Percentiles rank a stretch among this genome's conserved stretches.
phyloP scores from a whole-genome alignment of 2,888 invertebrate genomes.

The Ophion ellenae region DNA sequence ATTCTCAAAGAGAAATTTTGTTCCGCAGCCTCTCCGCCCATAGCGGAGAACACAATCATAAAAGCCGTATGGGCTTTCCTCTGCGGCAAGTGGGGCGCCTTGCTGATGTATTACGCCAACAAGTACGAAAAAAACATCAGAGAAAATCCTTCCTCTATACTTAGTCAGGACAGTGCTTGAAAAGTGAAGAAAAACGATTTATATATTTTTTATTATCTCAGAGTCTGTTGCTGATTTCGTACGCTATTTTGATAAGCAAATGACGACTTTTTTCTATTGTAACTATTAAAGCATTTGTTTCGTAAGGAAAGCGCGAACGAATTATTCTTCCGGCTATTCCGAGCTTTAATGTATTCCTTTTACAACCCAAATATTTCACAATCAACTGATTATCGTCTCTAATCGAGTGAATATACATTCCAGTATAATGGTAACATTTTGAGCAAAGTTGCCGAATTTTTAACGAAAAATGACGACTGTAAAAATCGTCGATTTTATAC shows the following conservation, averaged over 20 bases:
- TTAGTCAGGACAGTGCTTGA: slow-evolving; percentile 67
- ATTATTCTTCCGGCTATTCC: background rate
- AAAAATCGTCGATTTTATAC: too few species aligned
- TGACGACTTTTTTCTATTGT: background rate
- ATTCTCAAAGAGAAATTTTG: background rate
- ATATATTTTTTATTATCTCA: background rate
- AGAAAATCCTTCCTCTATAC: slow-evolving; percentile 68
- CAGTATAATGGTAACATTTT: too few species aligned
- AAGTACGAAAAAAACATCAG: slow-evolving; percentile 69
- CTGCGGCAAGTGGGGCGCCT: slow-evolving; percentile 72
- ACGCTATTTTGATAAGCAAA: background rate
- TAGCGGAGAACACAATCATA: slow-evolving; percentile 70
- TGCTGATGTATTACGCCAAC: slow-evolving; percentile 70
- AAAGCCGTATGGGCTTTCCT: slow-evolving; percentile 71
- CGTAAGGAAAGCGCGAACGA: background rate
- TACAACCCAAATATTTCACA: too few species aligned
- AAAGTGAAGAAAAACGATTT: background rate
- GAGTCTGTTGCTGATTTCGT: slow-evolving; percentile 6
- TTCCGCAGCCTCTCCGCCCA: slow-evolving; percentile 66
- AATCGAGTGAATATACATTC: too few species aligned
- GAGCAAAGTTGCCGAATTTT: too few species aligned
- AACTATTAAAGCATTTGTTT: background rate
- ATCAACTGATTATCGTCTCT: too few species aligned
- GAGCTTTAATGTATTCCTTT: too few species aligned
- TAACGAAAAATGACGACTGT: too few species aligned